Evolutionary conservation across 2,888 invertebrate genomes (phyloP), one percentile per base, ranked within the genome.

Genomic region (Parelbella ahira): DNA sequence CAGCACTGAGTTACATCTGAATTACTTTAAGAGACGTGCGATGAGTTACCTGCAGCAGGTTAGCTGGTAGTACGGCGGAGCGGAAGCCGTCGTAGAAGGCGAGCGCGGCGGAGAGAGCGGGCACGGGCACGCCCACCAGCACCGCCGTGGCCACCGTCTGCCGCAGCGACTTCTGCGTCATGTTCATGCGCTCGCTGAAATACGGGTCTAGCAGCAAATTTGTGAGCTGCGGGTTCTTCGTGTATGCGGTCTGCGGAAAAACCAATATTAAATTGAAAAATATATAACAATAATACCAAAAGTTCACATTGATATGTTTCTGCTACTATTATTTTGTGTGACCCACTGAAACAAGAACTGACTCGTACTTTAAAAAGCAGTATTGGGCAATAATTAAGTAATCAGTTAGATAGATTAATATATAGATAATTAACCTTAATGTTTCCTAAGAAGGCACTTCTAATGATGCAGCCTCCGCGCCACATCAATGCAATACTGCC

Each of bases 401-500:
- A n/a, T n/a, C n/a, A n/a, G n/a, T n/a, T n/a, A n/a, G n/a, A n/a
- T n/a, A n/a, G n/a, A n/a, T n/a, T n/a, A n/a, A n/a, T n/a, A n/a
- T 23, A 23, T 6, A 20, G 4, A 6, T 6, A 5, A 23, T 5
- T 18, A 8, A 82, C 84, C 79, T 84, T 87, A 41, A 88, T 88
- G 46, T 88, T 88, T 1, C 80, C 86, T 18, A 82, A 71, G 63
- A 82, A 84, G 1, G 69, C 88, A 90, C 96, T 96, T 71, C 98
- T 90, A 66, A 98, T 99, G 65, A 99, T 99, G 75, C 98, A 99
- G n/a, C 99, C 99, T 7, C 98, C 98, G 49, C 99, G 92, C 99
- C 99, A 99, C 99, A 99, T 99, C 25, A 99, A 88, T 1, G 99
- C 99, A 51, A 99, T 98, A 41, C 96, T 96, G 33, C 99, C 99